Percentiles rank a stretch among this genome's conserved stretches.
Evolutionary conservation across 2,113 vertebrate genomes (phyloP).

Genomic region (Corydoras sp.): DNA sequence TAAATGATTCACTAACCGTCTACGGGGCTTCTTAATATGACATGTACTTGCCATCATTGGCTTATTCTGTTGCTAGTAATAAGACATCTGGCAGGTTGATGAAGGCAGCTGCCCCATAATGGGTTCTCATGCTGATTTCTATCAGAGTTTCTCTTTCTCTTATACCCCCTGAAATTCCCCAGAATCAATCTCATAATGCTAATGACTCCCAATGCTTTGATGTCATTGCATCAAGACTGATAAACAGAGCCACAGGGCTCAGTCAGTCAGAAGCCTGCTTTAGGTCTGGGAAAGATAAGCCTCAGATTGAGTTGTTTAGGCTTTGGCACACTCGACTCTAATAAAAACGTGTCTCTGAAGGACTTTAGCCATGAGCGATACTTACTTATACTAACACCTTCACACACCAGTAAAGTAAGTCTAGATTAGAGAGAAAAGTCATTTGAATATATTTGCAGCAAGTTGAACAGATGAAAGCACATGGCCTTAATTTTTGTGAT

Average conservation of each 20-base stretch:
- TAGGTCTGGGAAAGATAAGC: conserved; percentile 11
- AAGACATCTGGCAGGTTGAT: conserved; percentile 18
- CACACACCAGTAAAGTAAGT: too few relatives aligned
- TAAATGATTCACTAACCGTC: conserved; percentile 30
- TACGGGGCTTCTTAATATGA: conserved; percentile 23
- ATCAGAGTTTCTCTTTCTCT: conserved; percentile 18
- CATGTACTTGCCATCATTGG: conserved; percentile 24
- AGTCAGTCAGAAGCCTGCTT: conserved; percentile 33
- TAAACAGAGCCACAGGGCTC: conserved; percentile 33
- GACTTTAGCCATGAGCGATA: conserved; percentile 24
- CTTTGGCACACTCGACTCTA: conserved; percentile 19
- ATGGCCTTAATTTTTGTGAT: too few relatives aligned
- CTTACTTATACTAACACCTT: too few relatives aligned
- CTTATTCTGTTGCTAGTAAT: conserved; percentile 10
- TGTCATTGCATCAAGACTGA: conserved; percentile 37
- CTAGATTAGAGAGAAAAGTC: neutral
- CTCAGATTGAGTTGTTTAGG: conserved; percentile 36
- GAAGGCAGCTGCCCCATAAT: conserved; percentile 33
- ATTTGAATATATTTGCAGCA: neutral
- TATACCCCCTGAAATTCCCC: conserved; percentile 34
- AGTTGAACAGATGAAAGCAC: too few relatives aligned
- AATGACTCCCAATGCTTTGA: conserved; percentile 43
- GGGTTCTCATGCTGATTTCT: conserved; percentile 24
- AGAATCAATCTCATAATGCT: conserved; percentile 33
- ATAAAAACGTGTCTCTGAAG: conserved; percentile 30